Evolutionary conservation across 2,888 invertebrate species (phyloP).

Genomic region (Sycophila texana): DNA sequence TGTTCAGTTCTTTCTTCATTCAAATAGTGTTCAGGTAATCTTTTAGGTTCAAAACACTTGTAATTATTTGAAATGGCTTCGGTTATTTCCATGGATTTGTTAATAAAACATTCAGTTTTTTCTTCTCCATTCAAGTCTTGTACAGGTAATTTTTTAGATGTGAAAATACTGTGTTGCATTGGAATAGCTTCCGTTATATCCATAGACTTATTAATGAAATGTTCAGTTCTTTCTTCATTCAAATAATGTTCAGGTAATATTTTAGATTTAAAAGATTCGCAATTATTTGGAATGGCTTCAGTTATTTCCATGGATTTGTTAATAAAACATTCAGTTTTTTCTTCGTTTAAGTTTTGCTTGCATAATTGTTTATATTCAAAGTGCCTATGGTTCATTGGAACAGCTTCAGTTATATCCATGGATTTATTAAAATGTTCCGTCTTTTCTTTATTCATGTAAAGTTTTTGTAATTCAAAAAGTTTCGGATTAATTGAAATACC

Average conservation of each 20-base stretch:
- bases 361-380: not conserved
- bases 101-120: slow-evolving; percentile 28
- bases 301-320: slow-evolving; percentile 58
- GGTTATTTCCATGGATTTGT: slow-evolving; percentile 44
- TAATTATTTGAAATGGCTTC: slow-evolving; percentile 6
- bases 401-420: slow-evolving; percentile 32
- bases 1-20: slow-evolving; percentile 33
- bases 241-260: not conserved
- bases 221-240: slow-evolving; percentile 20
- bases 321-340: slow-evolving; percentile 22
- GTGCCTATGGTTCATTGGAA: not conserved
- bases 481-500: slow-evolving; percentile 18
- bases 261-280: not conserved
- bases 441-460: slow-evolving; percentile 3
- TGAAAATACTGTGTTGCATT: not conserved
- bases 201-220: slow-evolving; percentile 43
- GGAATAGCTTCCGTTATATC: slow-evolving; percentile 51
- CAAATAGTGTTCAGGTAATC: too few relatives aligned
- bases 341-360: not conserved
- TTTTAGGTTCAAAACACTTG: too few relatives aligned
- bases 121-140: slow-evolving; percentile 1
- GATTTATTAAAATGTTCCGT: slow-evolving; percentile 36
- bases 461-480: not conserved
- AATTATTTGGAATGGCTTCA: slow-evolving; percentile 39
- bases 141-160: not conserved